Evolutionary conservation across 2,888 invertebrate species (phyloP), one percentile per base, ranked within the genome.

Genomic region (Calephelis perditalis): DNA sequence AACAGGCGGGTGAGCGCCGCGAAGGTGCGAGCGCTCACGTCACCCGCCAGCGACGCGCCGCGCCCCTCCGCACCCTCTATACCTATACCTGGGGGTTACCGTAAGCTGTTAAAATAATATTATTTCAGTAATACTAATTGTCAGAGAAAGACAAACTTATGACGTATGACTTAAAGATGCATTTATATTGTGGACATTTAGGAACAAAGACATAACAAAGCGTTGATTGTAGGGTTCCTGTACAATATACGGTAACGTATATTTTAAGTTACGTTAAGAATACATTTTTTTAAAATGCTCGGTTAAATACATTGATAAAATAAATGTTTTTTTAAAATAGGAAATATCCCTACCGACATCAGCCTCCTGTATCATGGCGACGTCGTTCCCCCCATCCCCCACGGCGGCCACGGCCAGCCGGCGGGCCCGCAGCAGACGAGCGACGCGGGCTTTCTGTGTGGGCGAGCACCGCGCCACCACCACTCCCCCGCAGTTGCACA

Each of bases 361-460:
- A 0, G 98, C 98, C 76, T 98, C 98, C 80, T 98, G 98, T 76
- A 99, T 98, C 99, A 99, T 99, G 63, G 91, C 89, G 36, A 99
- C 98, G 80, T 99, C 99, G 80, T 99, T 99, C 52, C 98, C 99
- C 2, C 99, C 99, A 82, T 99, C 99, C 0, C 99, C 99, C n/a
- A 97, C 96, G 0, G 99, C 98, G 1, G 97, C 98, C 0, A 97
- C 98, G 0, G 97, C 95, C 63, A 92, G 91, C 0, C 69, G 70
- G 0, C 84, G 69, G 36, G 78, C 77, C 1, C 89, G 81, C 73
- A 91, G 66, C 70, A 90, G 74, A 3, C 77, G 70, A 72, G 92
- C 95, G 61, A 95, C 94, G 69, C 93, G 92, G 49, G 95, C 97
- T 84, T 98, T 98, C 84, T 98, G 98, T 11, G 97, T 94, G 1